Percentiles rank a stretch among this genome's conserved stretches.
phyloP scores from a whole-genome alignment of 2,797 vertebrate genomes.

The Gouania willdenowi region DNA sequence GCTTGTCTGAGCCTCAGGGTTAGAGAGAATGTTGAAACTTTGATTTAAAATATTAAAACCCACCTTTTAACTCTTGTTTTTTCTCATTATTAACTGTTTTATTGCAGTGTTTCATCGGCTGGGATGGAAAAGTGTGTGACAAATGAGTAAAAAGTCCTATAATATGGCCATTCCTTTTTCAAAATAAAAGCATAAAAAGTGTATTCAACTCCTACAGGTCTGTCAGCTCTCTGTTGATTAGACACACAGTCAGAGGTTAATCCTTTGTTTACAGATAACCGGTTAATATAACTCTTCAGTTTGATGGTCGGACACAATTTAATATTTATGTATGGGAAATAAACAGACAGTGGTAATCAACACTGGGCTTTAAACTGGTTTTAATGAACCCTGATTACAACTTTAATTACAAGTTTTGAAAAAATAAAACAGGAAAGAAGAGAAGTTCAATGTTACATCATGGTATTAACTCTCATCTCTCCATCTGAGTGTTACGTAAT shows the following conservation, averaged over 20 bases:
- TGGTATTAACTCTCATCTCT: constrained; percentile 74
- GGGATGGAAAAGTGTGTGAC: no score
- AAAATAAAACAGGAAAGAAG: constrained; percentile 64
- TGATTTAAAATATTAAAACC: no score
- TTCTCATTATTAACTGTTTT: no score
- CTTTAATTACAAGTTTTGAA: constrained; percentile 79
- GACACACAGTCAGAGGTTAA: constrained; percentile 32
- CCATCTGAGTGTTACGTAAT: constrained; percentile 72
- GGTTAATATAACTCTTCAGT: constrained; percentile 22
- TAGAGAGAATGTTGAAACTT: no score
- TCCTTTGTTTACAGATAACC: constrained; percentile 52
- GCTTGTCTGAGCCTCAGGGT: no score
- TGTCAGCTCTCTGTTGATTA: constrained; percentile 1
- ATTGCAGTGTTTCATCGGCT: no score
- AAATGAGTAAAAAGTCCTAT: no score
- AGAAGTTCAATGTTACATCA: constrained; percentile 80
- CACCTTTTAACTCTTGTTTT: no score
- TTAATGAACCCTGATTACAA: constrained; percentile 85
- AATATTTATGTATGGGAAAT: constrained; percentile 19
- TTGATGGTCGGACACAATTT: constrained; percentile 18
- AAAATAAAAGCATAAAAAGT: no score
- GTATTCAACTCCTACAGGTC: neutral
- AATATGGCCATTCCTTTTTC: no score
- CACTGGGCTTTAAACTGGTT: constrained; percentile 77
- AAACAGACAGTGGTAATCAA: constrained; percentile 40